Conservation (phyloP, 2,797 vertebrate species). For the Bradypodion pumilum region DNA sequence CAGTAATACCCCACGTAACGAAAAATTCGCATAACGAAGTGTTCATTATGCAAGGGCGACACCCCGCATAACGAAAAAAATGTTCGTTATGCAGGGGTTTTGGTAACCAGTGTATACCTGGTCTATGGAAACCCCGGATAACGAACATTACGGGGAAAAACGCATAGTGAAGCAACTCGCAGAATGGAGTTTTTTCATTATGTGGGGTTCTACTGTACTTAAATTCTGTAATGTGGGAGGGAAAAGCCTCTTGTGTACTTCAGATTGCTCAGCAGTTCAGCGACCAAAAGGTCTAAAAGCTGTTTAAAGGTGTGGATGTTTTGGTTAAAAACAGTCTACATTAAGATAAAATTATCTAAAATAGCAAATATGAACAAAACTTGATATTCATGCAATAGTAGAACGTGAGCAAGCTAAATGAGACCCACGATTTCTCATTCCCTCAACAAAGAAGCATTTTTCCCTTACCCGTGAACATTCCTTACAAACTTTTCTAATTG, state of each 20-base stretch:
- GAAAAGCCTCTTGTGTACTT: background rate
- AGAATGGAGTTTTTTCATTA: too few species aligned
- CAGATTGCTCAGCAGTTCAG: background rate
- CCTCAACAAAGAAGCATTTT: background rate
- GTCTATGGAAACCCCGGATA: too few species aligned
- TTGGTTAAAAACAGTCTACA: background rate
- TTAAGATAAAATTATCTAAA: background rate
- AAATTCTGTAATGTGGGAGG: background rate
- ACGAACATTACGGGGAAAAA: too few species aligned
- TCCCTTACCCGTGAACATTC: slow-evolving; percentile 90
- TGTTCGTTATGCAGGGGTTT: too few species aligned
- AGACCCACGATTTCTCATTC: background rate
- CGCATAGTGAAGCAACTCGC: too few species aligned
- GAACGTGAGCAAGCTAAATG: background rate
- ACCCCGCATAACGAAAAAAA: too few species aligned
- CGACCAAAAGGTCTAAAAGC: background rate
- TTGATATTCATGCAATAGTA: background rate
- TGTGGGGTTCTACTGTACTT: too few species aligned
- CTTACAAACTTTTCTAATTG: slow-evolving; percentile 96
- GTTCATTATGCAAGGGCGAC: too few species aligned
- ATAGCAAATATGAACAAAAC: background rate
- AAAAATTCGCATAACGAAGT: too few species aligned
- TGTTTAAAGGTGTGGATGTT: background rate
- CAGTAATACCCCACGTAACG: too few species aligned
- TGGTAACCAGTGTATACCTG: too few species aligned